Evolutionary conservation across 2,113 vertebrate species (phyloP).

Genomic region (Ariopsis seemanni): DNA sequence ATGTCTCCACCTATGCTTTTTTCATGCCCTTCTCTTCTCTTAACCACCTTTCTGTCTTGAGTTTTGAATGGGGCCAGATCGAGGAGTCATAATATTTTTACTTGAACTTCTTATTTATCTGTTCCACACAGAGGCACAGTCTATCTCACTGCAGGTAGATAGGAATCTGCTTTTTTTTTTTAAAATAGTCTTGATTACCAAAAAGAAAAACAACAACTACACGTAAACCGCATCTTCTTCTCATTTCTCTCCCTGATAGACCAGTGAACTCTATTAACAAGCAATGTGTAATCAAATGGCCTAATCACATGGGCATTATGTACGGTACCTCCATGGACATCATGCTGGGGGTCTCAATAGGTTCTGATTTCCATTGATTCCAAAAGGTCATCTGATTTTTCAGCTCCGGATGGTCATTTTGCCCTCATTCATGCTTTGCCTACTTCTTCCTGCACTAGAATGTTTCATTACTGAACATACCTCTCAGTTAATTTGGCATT

Average conservation of each 20-base stretch:
- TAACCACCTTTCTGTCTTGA: not conserved
- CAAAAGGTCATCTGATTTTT: constrained; percentile 45
- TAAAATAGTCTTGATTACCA: not conserved
- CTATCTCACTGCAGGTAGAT: constrained; percentile 26
- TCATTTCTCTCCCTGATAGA: constrained; percentile 24
- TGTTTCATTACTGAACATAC: not conserved
- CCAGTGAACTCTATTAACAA: constrained; percentile 40
- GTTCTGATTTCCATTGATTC: constrained; percentile 48
- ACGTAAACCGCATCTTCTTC: constrained; percentile 15
- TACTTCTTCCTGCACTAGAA: not conserved
- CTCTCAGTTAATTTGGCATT: not conserved
- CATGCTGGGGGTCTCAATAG: constrained; percentile 37
- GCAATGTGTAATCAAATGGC: constrained; percentile 39
- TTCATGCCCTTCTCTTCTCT: not conserved
- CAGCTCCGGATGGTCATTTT: constrained; percentile 27
- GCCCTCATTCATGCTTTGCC: constrained; percentile 29
- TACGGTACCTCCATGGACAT: constrained; percentile 31
- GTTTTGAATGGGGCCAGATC: constrained; percentile 18
- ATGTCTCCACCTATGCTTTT: not conserved
- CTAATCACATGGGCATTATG: constrained; percentile 52
- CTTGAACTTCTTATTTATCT: constrained; percentile 36
- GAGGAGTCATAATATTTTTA: constrained; percentile 40
- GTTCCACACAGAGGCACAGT: constrained; percentile 33
- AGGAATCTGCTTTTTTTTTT: constrained; percentile 14
- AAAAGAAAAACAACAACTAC: constrained; percentile 8